These are phyloP conservation scores for Hemichromis elongatus DNA, from an alignment of 2,113 vertebrate genomes.

Conservation along the genomic window DNA sequence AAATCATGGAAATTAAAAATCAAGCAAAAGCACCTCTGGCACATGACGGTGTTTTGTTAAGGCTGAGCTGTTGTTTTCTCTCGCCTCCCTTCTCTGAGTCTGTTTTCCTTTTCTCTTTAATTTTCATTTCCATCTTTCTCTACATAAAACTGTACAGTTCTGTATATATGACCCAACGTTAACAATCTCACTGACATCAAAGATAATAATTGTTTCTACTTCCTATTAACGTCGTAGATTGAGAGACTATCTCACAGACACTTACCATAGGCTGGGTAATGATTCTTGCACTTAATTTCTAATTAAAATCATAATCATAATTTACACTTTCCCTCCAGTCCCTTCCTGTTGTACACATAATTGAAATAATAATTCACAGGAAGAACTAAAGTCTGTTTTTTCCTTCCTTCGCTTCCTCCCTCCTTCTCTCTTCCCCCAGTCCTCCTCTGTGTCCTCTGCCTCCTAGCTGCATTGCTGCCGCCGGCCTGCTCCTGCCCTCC, in stretches of 20 bases:
- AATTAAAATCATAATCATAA: background rate
- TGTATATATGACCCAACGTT: background rate
- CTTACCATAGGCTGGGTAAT: background rate
- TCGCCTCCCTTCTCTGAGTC: no score
- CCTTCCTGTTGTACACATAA: background rate
- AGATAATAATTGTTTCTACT: background rate
- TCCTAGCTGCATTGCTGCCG: constrained; percentile 67
- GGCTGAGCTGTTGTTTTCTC: background rate
- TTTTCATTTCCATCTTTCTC: background rate
- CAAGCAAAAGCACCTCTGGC: background rate
- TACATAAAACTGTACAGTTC: background rate
- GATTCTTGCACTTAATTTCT: background rate
- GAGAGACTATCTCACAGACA: background rate
- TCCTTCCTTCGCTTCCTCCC: background rate
- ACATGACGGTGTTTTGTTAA: background rate
- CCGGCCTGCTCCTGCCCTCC: constrained; percentile 81
- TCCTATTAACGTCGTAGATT: background rate
- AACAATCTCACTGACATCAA: background rate
- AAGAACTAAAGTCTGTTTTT: background rate
- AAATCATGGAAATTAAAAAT: background rate
- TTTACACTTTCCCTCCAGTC: background rate
- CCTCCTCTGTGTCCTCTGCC: constrained; percentile 79
- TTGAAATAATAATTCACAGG: background rate
- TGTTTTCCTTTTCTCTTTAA: background rate
- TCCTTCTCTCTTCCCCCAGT: constrained; percentile 62